Base-by-base conservation (phyloP, 2,888 invertebrate species). In the Pandemis heparana region DNA sequence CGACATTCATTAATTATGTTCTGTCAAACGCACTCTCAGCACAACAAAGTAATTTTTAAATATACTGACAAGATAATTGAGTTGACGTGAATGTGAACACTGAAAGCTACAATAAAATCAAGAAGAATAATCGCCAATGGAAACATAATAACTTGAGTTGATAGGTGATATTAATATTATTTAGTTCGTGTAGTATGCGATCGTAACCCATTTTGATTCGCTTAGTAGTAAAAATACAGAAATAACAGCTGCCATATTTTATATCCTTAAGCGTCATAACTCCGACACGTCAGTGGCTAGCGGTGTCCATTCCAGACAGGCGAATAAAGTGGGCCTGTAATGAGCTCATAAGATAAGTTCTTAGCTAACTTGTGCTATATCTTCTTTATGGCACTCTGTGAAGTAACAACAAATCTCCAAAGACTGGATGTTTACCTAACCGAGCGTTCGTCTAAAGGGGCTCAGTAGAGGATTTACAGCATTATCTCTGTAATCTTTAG, bases 1-100 rank as follows among this genome's bases (percentile, higher is more conserved):
- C 75, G 64, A 64, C 64, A 81, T 80, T 72, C 79, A 85, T 87
- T 89, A 88, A 89, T 88, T 87, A 85, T 85, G 82, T 84, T 83
- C 74, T 77, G 76, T 76, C 75, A 73, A 77, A 79, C 76, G 74
- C 75, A 78, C 75, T 78, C 76, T 79, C 76, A 74, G 77, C 75
- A 75, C 73, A 48, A 70, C 73, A 74, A 70, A 51, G 75, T 74
- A 78, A 83, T 83, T 84, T 83, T 82, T 75, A 75, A 77, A 79
- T 77, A 81, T 80, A 83, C 80, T 80, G 81, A 82, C 80, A 83
- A 77, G 79, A 79, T 80, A 81, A 80, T 81, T 78, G 77, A 53
- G 53, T 43, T 59, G 64, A 56, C 56, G 64, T 10, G 12, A 62
- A 38, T 53, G 46, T n/a, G n/a, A 18, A 39, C n/a, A 43, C 16